A percentile compares a stretch with the other conserved stretches of the same genome.
Conservation (phyloP, 2,113 vertebrate species). For the Prionailurus viverrinus region DNA sequence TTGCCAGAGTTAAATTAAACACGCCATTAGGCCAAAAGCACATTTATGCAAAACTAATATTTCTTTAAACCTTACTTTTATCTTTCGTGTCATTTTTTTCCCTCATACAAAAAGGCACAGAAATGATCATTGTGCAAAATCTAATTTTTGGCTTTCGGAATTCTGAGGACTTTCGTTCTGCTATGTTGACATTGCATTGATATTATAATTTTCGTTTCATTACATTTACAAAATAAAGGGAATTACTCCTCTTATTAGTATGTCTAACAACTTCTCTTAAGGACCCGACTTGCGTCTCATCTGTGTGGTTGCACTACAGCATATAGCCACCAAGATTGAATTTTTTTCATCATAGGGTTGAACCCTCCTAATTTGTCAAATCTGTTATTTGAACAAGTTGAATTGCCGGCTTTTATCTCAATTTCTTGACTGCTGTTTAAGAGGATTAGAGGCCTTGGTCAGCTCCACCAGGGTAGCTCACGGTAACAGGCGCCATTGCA, state of each 20-base stretch:
- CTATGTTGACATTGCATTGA: constrained; percentile 12
- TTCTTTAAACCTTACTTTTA: constrained; percentile 46
- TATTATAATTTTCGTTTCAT: constrained; percentile 29
- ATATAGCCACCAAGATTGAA: constrained; percentile 60
- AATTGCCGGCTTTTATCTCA: constrained; percentile 88
- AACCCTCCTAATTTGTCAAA: constrained; percentile 83
- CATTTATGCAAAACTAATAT: not conserved
- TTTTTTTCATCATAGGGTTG: constrained; percentile 73
- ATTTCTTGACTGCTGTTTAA: constrained; percentile 88
- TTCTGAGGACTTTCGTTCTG: not conserved
- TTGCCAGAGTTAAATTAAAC: not conserved
- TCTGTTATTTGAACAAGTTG: constrained; percentile 84
- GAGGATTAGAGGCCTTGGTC: constrained; percentile 87
- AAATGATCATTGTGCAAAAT: not conserved
- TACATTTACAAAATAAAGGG: constrained; percentile 47
- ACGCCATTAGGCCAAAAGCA: not conserved
- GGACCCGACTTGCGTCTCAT: constrained; percentile 58
- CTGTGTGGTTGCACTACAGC: constrained; percentile 43
- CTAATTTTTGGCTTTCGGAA: constrained; percentile 34
- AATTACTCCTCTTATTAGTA: constrained; percentile 68
- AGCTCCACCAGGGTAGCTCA: constrained; percentile 81
- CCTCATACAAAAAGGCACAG: not conserved
- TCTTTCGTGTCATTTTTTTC: constrained; percentile 29
- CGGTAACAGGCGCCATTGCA: constrained; percentile 85
- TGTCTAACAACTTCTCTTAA: constrained; percentile 60